phyloP scores from a whole-genome alignment of 1,140 invertebrate species.

The Rhagoletis zephyria region DNA sequence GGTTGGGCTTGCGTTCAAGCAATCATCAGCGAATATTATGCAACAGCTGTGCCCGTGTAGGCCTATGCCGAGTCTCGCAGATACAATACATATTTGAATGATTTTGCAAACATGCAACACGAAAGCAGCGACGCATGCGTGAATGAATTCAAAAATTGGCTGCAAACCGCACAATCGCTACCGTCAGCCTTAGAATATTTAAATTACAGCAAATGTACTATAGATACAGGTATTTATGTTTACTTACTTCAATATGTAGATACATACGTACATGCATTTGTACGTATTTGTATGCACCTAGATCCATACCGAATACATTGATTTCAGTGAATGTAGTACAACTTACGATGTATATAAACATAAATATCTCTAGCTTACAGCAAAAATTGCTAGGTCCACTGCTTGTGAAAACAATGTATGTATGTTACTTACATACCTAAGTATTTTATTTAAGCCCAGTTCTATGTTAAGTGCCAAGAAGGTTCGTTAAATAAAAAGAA shows the following conservation, averaged over 20 bases:
- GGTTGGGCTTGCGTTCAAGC: slow-evolving; percentile 8
- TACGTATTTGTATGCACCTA: neutral
- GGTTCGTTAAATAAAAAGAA: too few species aligned
- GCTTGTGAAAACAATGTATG: too few species aligned
- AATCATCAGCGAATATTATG: slow-evolving; percentile 30
- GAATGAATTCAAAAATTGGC: slow-evolving; percentile 31
- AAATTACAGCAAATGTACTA: neutral
- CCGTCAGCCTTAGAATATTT: slow-evolving; percentile 21
- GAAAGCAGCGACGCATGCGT: slow-evolving; percentile 20
- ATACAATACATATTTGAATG: slow-evolving; percentile 6
- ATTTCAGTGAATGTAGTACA: neutral
- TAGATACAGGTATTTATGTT: too few species aligned
- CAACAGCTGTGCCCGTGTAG: slow-evolving; percentile 29
- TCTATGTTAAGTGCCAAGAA: too few species aligned
- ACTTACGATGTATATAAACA: too few species aligned
- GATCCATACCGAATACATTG: neutral
- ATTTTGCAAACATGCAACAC: slow-evolving; percentile 47
- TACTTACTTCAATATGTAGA: neutral
- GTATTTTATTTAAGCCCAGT: too few species aligned
- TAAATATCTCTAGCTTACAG: too few species aligned
- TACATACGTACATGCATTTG: neutral
- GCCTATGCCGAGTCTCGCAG: slow-evolving; percentile 17
- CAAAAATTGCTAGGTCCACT: too few species aligned
- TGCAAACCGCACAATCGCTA: neutral
- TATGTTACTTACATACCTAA: too few species aligned